phyloP scores from a whole-genome alignment of 2,113 vertebrate species.

The Leucosticte australis region DNA sequence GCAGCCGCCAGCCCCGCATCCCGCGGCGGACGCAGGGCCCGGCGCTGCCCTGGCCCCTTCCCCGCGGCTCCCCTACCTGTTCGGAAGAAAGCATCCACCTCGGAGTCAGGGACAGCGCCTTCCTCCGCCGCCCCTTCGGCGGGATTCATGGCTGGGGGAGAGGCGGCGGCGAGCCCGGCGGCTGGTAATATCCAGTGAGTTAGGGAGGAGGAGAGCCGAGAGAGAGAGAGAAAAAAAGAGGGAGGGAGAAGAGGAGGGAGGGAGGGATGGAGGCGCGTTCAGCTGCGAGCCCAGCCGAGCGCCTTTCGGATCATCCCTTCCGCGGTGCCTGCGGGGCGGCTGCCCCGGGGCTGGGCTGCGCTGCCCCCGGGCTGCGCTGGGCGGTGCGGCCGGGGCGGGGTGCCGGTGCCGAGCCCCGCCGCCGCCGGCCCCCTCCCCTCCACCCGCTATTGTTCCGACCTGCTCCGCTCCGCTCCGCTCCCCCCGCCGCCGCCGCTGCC shows the following conservation, averaged over 20 bases:
- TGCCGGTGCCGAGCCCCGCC: no score
- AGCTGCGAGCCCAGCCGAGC: slow-evolving; percentile 25
- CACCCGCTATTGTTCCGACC: no score
- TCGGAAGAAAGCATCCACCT: slow-evolving; percentile 88
- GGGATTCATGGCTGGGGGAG: slow-evolving; percentile 80
- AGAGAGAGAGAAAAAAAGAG: slow-evolving; percentile 1
- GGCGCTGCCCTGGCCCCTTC: neutral
- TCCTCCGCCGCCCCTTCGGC: slow-evolving; percentile 83
- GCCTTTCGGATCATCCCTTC: slow-evolving; percentile 29
- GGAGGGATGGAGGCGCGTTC: slow-evolving; percentile 52
- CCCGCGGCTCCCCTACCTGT: slow-evolving; percentile 75
- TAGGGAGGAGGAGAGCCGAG: slow-evolving; percentile 40
- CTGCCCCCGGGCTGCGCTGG: neutral
- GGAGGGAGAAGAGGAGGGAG: slow-evolving; percentile 9
- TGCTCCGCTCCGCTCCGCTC: no score
- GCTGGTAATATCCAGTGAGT: slow-evolving; percentile 64
- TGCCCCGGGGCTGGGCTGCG: slow-evolving; percentile 18
- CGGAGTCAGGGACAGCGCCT: slow-evolving; percentile 81
- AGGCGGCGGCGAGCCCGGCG: slow-evolving; percentile 49
- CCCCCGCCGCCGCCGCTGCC: no score
- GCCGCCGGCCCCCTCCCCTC: no score
- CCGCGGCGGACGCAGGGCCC: slow-evolving; percentile 10
- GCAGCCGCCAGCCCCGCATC: slow-evolving; percentile 15
- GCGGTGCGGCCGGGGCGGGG: slow-evolving; percentile 8
- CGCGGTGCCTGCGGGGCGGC: slow-evolving; percentile 32